phyloP scores from a whole-genome alignment of 2,113 vertebrate genomes.

The Nycticryphes semicollaris region DNA sequence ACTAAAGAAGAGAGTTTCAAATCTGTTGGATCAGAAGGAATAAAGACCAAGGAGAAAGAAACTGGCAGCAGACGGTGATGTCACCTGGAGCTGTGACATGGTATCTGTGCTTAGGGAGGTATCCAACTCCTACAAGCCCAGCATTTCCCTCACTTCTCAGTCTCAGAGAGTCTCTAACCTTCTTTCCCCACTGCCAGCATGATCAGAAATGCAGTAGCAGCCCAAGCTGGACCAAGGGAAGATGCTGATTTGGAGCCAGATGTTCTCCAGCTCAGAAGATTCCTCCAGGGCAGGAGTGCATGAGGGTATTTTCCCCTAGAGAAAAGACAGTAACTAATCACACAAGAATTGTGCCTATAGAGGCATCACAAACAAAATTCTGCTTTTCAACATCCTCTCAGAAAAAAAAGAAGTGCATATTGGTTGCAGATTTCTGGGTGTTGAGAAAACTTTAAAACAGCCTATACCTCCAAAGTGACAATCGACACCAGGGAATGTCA shows the following conservation, averaged over 20 bases:
- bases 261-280: neutral
- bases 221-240: neutral
- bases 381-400: neutral
- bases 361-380: neutral
- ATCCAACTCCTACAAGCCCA: neutral
- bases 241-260: neutral
- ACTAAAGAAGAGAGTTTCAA: neutral
- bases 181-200: too few relatives aligned
- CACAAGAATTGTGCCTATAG: neutral
- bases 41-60: neutral
- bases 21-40: neutral
- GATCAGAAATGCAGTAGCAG: neutral
- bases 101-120: neutral
- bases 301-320: neutral
- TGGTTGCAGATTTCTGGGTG: neutral
- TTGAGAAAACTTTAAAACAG: neutral
- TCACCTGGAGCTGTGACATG: neutral
- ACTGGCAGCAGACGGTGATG: fast-evolving
- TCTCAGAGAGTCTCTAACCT: neutral
- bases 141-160: neutral
- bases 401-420: neutral
- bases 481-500: neutral
- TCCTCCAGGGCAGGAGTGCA: neutral
- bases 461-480: neutral
- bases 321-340: neutral